Percentiles rank a stretch among this genome's conserved stretches.
Conservation (phyloP, 2,113 vertebrate species). For the Syngnathus typhle region DNA sequence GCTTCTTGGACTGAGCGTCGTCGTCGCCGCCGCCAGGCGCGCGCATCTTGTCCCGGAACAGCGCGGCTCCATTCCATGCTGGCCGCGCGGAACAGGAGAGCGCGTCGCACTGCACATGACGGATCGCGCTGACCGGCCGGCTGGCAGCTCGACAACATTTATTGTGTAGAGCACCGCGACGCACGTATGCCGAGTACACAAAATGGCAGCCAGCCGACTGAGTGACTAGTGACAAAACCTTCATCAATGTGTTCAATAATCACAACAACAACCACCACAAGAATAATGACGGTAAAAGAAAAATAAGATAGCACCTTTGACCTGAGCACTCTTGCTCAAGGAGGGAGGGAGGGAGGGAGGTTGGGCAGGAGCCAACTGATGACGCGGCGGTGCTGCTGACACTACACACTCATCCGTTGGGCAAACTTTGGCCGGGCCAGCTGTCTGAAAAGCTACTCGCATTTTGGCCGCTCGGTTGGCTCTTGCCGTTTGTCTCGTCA, state of each 20-base stretch:
- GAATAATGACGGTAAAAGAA: not conserved
- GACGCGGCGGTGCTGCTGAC: not conserved
- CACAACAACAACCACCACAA: not conserved
- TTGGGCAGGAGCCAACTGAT: not conserved
- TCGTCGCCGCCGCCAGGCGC: conserved; percentile 75
- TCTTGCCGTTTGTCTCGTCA: too few relatives aligned
- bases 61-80: conserved; percentile 83
- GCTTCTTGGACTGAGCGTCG: conserved; percentile 87
- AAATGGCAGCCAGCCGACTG: not conserved
- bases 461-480: not conserved
- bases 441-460: not conserved
- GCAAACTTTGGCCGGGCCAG: not conserved
- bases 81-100: conserved; percentile 84
- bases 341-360: too few relatives aligned
- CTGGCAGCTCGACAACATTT: conserved; percentile 70
- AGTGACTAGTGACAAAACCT: not conserved
- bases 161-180: not conserved
- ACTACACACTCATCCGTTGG: not conserved
- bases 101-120: too few relatives aligned
- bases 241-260: not conserved
- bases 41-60: conserved; percentile 91
- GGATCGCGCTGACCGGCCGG: too few relatives aligned
- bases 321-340: not conserved
- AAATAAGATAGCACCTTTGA: not conserved
- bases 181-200: not conserved